Evolutionary conservation across 2,797 vertebrate species (phyloP).

Genomic region (Melopsittacus undulatus): DNA sequence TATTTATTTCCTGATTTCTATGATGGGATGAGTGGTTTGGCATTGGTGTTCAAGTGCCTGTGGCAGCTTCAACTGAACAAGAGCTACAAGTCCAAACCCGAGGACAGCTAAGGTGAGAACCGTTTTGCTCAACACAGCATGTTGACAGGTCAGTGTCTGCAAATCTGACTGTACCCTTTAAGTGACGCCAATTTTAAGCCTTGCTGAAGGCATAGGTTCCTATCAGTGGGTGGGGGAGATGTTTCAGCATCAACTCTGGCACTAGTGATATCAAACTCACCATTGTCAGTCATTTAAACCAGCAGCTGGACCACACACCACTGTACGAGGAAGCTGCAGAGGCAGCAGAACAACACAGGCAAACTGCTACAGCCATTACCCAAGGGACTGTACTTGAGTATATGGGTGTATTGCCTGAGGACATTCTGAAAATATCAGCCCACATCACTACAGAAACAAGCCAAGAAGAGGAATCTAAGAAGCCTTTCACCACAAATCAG

Average conservation of each 20-base stretch:
- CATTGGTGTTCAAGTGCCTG: neutral
- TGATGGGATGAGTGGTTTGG: neutral
- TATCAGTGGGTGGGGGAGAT: neutral
- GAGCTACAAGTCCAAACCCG: neutral
- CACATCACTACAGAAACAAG: neutral
- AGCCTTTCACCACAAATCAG: neutral
- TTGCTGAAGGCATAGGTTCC: neutral
- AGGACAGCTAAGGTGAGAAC: neutral
- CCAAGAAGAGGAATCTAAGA: neutral
- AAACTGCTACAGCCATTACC: neutral
- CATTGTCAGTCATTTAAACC: neutral
- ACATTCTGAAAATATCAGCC: neutral
- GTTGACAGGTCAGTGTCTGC: neutral
- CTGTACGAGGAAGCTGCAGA: neutral
- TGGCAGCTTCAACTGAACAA: neutral
- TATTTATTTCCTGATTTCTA: neutral
- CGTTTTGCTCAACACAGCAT: neutral
- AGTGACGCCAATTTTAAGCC: fast-evolving
- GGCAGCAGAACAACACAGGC: neutral
- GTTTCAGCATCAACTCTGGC: neutral
- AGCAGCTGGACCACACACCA: neutral
- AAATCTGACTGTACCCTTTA: neutral
- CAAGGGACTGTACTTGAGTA: fast-evolving
- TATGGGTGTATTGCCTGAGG: neutral
- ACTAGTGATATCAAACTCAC: neutral